phyloP scores from a whole-genome alignment of 2,888 invertebrate species.

The Macaria notata region DNA sequence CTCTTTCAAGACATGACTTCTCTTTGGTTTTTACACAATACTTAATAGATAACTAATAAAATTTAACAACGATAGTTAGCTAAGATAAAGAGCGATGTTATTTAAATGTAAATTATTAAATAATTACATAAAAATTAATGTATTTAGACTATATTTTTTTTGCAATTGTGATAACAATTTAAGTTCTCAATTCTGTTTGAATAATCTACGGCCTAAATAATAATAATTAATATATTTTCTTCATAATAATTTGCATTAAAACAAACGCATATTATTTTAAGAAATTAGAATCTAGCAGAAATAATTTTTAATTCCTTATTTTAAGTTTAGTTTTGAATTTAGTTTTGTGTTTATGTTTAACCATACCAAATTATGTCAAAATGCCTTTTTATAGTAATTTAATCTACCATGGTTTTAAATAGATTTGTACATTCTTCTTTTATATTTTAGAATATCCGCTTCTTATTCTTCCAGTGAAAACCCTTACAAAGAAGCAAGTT shows the following conservation, averaged over 20 bases:
- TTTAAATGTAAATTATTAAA: conserved; percentile 50
- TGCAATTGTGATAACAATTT: conserved; percentile 24
- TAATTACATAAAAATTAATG: conserved; percentile 37
- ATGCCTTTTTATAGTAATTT: conserved; percentile 1
- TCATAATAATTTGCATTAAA: too few relatives aligned
- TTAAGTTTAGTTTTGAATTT: conserved; percentile 8
- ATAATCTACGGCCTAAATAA: conserved; percentile 13
- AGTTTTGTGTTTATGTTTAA: conserved; percentile 17
- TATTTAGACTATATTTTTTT: conserved; percentile 41
- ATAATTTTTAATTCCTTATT: too few relatives aligned
- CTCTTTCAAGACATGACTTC: too few relatives aligned
- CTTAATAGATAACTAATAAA: not conserved
- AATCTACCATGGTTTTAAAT: too few relatives aligned
- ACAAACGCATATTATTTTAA: too few relatives aligned
- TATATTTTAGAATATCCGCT: too few relatives aligned
- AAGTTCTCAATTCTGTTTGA: conserved; percentile 18
- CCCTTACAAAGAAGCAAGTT: too few relatives aligned
- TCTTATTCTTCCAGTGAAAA: too few relatives aligned
- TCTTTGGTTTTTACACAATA: too few relatives aligned
- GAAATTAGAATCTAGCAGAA: too few relatives aligned
- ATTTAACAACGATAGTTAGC: conserved; percentile 27
- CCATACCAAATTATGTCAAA: conserved; percentile 14
- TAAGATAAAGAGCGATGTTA: conserved; percentile 42
- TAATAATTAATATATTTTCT: not conserved
- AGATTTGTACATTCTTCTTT: too few relatives aligned